Conservation (phyloP, 2,797 vertebrate genomes). For the Mico argentatus region DNA sequence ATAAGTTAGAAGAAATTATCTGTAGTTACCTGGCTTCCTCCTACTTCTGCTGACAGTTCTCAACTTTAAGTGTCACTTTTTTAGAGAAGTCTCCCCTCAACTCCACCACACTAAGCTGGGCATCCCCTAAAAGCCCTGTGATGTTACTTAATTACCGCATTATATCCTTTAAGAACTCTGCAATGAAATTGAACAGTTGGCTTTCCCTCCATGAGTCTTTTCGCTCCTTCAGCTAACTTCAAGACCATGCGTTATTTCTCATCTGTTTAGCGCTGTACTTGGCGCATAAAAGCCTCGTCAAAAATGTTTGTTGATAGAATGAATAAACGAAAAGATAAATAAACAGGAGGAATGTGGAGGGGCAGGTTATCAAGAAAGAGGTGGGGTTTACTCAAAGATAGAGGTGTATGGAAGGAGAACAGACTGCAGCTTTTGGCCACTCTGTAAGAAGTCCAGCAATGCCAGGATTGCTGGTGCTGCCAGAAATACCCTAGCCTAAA, state of each 20-base stretch:
- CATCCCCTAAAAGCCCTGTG: not conserved
- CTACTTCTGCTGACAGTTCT: not conserved
- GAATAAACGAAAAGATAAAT: constrained; percentile 13
- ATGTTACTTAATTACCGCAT: not conserved
- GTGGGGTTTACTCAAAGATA: not conserved
- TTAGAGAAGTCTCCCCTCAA: not conserved
- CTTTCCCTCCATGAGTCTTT: constrained; percentile 26
- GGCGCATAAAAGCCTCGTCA: not conserved
- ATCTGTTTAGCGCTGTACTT: not conserved
- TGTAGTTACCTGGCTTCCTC: not conserved
- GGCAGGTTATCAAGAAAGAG: not conserved
- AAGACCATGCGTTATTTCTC: not conserved
- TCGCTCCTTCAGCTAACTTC: not conserved
- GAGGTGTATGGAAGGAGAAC: not conserved
- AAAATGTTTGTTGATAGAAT: constrained; percentile 25
- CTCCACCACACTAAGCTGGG: not conserved
- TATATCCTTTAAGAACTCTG: not conserved
- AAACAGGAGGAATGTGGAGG: not conserved
- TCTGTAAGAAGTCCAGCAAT: not conserved
- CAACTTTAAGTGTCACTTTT: not conserved
- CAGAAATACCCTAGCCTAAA: not conserved
- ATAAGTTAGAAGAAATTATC: not conserved
- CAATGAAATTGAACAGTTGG: not conserved
- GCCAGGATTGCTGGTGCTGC: not conserved
- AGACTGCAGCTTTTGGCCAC: not conserved